Evolutionary conservation across 2,888 invertebrate genomes (phyloP).

Genomic region (Nomada fabriciana): DNA sequence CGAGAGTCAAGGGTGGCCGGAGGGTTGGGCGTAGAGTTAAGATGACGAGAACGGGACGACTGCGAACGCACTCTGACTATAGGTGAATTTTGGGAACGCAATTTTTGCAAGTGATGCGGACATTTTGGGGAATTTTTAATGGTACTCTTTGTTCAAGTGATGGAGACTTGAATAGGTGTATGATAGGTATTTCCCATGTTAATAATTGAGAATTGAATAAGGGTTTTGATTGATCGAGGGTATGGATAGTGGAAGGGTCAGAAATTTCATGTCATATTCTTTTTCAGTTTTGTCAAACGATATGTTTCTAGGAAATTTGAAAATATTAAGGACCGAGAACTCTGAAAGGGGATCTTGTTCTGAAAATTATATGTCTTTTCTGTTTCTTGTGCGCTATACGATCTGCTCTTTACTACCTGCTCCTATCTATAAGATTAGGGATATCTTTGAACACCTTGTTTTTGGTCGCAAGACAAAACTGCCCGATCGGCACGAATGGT

Average conservation of each 20-base stretch:
- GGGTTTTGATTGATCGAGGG: no score
- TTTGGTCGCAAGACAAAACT: neutral
- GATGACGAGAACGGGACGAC: neutral
- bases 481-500: neutral
- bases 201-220: no score
- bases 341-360: no score
- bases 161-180: neutral
- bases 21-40: neutral
- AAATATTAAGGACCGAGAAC: no score
- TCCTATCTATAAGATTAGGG: neutral
- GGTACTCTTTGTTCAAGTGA: neutral
- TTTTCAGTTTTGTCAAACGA: no score
- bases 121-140: neutral
- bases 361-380: no score
- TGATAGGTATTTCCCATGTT: no score
- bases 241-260: no score
- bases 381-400: no score
- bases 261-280: no score
- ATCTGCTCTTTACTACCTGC: no score
- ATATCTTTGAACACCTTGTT: neutral
- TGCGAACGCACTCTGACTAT: neutral
- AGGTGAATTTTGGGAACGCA: neutral
- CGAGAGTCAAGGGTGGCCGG: conserved; percentile 1
- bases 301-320: no score
- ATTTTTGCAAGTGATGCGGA: neutral